phyloP scores from a whole-genome alignment of 64 coral and sea anemone genomes.

The Porites australiensis region DNA sequence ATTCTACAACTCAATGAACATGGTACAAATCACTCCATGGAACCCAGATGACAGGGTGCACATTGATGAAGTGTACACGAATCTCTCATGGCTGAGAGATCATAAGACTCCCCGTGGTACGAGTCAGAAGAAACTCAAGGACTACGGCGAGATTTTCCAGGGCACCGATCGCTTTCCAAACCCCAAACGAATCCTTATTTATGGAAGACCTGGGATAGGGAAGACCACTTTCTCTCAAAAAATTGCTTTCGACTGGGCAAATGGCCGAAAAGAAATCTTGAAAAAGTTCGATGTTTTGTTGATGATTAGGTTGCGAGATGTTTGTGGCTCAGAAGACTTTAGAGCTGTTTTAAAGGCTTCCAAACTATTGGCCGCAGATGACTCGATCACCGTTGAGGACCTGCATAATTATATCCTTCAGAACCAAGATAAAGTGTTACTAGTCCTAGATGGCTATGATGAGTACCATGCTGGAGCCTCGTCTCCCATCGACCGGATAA shows the following conservation, averaged over 20 bases:
- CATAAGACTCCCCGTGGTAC: background rate
- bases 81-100: background rate
- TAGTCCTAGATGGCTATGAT: constrained; percentile 50
- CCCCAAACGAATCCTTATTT: background rate
- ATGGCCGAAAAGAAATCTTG: background rate
- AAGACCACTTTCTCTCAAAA: background rate
- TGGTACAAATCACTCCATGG: too few species aligned
- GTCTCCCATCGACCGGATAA: background rate
- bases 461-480: constrained; percentile 4
- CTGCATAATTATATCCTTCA: background rate
- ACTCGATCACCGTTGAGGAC: background rate
- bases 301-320: background rate
- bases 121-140: background rate
- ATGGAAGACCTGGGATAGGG: too few species aligned
- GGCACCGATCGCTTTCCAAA: background rate
- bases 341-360: background rate
- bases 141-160: background rate
- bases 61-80: background rate
- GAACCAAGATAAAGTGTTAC: constrained; percentile 32
- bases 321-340: background rate
- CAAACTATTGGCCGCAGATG: background rate
- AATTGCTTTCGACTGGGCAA: background rate
- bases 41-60: background rate
- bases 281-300: background rate
- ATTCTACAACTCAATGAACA: background rate